These are phyloP conservation scores for Pseudochirops corinnae DNA, from an alignment of 2,797 vertebrate genomes.

Conservation along the genomic window DNA sequence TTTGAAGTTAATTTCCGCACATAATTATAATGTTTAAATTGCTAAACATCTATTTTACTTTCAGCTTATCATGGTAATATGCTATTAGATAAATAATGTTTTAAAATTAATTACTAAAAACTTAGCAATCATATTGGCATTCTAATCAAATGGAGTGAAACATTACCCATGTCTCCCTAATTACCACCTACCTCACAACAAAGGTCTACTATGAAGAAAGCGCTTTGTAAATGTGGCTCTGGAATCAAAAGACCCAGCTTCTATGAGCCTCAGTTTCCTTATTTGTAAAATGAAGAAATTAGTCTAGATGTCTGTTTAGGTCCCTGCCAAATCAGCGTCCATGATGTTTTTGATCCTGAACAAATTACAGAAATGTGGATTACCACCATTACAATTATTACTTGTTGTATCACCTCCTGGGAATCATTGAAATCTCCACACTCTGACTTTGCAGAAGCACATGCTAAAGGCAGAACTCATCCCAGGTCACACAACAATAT, in stretches of 20 bases:
- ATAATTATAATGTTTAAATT: conserved; percentile 67
- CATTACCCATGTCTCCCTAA: conserved; percentile 31
- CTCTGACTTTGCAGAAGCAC: neutral
- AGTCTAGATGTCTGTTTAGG: neutral
- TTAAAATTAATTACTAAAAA: conserved; percentile 66
- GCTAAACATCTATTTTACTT: conserved; percentile 66
- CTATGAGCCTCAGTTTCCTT: neutral
- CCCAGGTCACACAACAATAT: no score
- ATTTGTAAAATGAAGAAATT: neutral
- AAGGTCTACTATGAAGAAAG: neutral
- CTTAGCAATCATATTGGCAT: conserved; percentile 60
- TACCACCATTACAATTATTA: neutral
- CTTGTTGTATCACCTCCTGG: no score
- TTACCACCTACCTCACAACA: conserved; percentile 34
- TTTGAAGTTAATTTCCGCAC: neutral
- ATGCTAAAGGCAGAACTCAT: neutral
- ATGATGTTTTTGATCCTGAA: neutral
- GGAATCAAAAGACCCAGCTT: neutral
- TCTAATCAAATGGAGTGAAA: conserved; percentile 41
- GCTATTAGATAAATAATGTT: conserved; percentile 72
- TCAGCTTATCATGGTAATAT: conserved; percentile 61
- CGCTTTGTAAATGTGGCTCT: neutral
- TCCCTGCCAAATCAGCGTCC: neutral
- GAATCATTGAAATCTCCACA: neutral
- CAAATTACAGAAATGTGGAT: neutral